Base-by-base conservation (phyloP, 2,797 vertebrate genomes). In the Clamator glandarius region DNA sequence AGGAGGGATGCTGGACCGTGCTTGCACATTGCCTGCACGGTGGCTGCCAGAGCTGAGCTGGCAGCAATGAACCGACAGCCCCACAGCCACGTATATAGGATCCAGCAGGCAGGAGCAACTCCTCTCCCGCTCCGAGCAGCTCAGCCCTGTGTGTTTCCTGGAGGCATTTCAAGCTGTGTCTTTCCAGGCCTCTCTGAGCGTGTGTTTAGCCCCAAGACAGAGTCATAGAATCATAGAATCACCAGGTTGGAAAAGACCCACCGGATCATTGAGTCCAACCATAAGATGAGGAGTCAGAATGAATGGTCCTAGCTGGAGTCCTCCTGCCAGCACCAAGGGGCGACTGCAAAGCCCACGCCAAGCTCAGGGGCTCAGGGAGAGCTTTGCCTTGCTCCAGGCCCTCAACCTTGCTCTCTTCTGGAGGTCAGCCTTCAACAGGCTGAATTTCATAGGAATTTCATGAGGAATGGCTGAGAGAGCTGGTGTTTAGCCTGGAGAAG, bases 101-200 rank as follows among this genome's bases (percentile, higher is more conserved):
- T 74, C 69, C 91, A 63, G 90, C 73, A 28, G 55, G 75, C 52
- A 9, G 81, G 42, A 87, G 52, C 4, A 2, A 42, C 46, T 61
- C 62, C 51, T 42, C 90, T 95, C 82, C 85, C 39, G 3, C 73
- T 81, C 85, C 28, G 7, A 48, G 35, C 59, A 36, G 63, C 62
- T 11, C 18, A 4, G 87, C 84, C 68, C 68, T 15, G 28, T 3
- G 8, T 8, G 11, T 89, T 95, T 95, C 94, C 95, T 95, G 92
- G 95, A 94, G 92, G 57, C 63, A 21, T 95, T 95, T 95, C 95
- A 92, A 94, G 17, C 74, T 15, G 33, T 80, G 51, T 73, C n/a
- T 3, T 76, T 68, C 83, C 85, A 7, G 80, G 82, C 46, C 8
- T 2, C 62, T 70, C 79, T 8, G 26, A 0, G 21, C 2, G 14